A percentile compares a stretch with the other conserved stretches of the same genome.
Conservation (phyloP, 1,140 invertebrate genomes). For the Trigoniulus corallinus region DNA sequence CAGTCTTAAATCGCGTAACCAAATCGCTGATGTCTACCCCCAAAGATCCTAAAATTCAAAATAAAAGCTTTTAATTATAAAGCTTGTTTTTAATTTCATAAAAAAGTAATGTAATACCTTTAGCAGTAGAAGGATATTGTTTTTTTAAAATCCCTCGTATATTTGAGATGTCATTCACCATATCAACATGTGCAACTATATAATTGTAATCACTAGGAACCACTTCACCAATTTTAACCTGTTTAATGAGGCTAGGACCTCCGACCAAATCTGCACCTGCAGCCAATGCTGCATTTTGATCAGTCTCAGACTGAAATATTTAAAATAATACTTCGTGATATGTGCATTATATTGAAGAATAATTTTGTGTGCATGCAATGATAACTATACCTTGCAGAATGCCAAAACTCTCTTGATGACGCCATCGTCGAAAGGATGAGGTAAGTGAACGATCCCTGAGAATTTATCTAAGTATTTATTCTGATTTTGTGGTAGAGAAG, state of each 20-base stretch:
- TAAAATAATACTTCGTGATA: neutral
- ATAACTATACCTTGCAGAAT: conserved; percentile 40
- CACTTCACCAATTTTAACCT: conserved; percentile 41
- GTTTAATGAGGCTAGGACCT: conserved; percentile 47
- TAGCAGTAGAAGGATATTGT: conserved; percentile 48
- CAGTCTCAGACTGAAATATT: conserved; percentile 22
- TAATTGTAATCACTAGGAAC: conserved; percentile 49
- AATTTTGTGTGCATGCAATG: neutral
- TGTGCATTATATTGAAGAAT: neutral
- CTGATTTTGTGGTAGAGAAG: neutral
- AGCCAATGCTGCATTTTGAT: conserved; percentile 35
- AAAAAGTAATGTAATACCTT: conserved; percentile 24
- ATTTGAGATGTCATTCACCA: conserved; percentile 50
- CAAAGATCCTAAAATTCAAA: conserved; percentile 35
- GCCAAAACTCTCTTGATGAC: conserved; percentile 29
- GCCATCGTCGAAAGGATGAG: conserved; percentile 6
- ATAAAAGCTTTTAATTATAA: conserved; percentile 4
- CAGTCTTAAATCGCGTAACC: conserved; percentile 42
- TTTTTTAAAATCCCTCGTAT: conserved; percentile 55
- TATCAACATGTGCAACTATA: conserved; percentile 54
- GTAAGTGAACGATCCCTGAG: conserved; percentile 5
- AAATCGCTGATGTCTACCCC: conserved; percentile 38
- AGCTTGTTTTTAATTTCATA: conserved; percentile 2
- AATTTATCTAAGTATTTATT: conserved; percentile 7
- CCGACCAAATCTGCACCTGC: conserved; percentile 51